Percentiles rank a stretch among this genome's conserved stretches.
These are phyloP conservation scores for Subacronicta megacephala DNA, from an alignment of 2,888 invertebrate species.

Conservation along the genomic window DNA sequence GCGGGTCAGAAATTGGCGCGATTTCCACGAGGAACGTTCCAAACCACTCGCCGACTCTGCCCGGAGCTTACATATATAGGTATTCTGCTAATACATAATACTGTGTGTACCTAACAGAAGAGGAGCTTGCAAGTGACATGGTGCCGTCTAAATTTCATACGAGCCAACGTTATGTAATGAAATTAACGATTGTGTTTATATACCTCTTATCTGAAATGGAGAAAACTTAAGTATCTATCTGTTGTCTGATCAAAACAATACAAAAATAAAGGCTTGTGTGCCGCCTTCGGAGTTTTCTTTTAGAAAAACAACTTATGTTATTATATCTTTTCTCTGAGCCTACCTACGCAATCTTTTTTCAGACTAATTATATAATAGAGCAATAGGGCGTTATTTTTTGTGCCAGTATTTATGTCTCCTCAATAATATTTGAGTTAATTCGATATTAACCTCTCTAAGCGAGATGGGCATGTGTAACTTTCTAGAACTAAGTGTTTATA, in stretches of 20 bases:
- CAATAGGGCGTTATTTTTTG: too few species aligned
- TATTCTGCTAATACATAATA: conserved; percentile 38
- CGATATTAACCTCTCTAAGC: not conserved
- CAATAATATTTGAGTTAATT: too few species aligned
- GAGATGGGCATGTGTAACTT: conserved; percentile 7
- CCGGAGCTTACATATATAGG: conserved; percentile 37
- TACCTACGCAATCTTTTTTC: too few species aligned
- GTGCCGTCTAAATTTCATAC: conserved; percentile 20
- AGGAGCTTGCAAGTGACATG: conserved; percentile 34
- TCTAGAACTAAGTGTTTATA: conserved; percentile 11
- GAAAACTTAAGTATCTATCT: too few species aligned
- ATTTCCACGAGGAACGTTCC: conserved; percentile 76
- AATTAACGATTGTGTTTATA: conserved; percentile 1
- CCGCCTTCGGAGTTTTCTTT: too few species aligned
- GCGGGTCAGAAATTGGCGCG: conserved; percentile 84
- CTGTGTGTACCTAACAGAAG: conserved; percentile 27
- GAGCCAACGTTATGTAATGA: conserved; percentile 18
- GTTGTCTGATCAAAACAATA: too few species aligned
- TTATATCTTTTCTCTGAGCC: too few species aligned
- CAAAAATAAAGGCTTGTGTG: too few species aligned
- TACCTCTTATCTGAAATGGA: not conserved
- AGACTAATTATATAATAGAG: too few species aligned
- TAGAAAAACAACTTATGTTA: too few species aligned
- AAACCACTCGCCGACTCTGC: conserved; percentile 61
- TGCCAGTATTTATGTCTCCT: too few species aligned